Evolutionary conservation across 2,888 invertebrate genomes (phyloP), one percentile per base, ranked within the genome.

Genomic region (Pollenia angustigena): DNA sequence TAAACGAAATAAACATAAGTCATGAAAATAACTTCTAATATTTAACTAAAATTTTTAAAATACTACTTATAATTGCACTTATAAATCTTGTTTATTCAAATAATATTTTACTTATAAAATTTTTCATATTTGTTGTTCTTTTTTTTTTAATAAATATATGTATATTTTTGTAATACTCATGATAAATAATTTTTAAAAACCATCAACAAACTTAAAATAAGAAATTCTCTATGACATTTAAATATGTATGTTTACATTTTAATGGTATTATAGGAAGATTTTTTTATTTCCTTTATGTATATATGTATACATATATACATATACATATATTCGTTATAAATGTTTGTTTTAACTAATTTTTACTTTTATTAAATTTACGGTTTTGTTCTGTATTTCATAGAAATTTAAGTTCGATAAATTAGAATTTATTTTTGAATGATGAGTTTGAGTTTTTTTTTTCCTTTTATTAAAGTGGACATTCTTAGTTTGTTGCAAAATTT

Each of bases 41-140:
- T 46, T 71, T 58, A 76, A 78, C 71, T 81, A 81, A 84, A 76
- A 56, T 62, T 81, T 78, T 62, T 48, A 75, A 85, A 81, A 71
- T 78, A 68, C 85, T 87, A 85, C 68, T 60, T 87, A 80, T 87
- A 87, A 87, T 87, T 87, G 87, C 87, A 85, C 85, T 87, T 85
- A 82, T 80, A 85, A 85, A 82, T 75, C 52, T 87, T 85, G 62
- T 82, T 82, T 82, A 54, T 54, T 8, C 40, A 60, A 81, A 66
- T 74, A 72, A 56, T 79, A 66, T 76, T 74, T 56, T 46, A 78
- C 58, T 81, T 42, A 71, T 82, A 76, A 11, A 40, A 79, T 58
- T 56, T 58, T 71, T 50, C 0, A 54, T 44, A 14, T 76, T 12
- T 66, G 52, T 56, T 69, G 54, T 11, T 23, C 44, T 44, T 75